These are phyloP conservation scores for Chrysochloris asiatica DNA, from an alignment of 2,113 vertebrate genomes.

Conservation along the genomic window DNA sequence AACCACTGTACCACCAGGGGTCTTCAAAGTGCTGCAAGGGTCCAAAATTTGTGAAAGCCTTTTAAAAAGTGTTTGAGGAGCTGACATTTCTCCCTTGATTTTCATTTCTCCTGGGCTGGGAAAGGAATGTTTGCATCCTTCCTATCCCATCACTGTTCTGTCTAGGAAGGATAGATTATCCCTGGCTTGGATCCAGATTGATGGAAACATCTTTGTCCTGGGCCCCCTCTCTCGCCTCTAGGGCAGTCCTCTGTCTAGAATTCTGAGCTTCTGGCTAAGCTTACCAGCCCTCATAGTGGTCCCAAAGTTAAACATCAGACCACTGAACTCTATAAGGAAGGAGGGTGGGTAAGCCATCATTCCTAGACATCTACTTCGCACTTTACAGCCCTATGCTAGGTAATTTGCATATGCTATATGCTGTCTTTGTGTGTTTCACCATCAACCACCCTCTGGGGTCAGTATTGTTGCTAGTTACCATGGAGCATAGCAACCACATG, in stretches of 20 bases:
- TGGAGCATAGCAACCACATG: no score
- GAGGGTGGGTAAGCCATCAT: background rate
- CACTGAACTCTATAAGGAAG: background rate
- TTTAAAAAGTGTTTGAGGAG: constrained; percentile 21
- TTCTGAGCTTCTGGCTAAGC: background rate
- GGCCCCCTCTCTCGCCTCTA: background rate
- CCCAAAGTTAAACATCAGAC: background rate
- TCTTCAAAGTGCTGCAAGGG: background rate
- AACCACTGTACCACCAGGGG: background rate
- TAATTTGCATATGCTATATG: no score
- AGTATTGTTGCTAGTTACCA: background rate
- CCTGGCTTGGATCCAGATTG: constrained; percentile 43
- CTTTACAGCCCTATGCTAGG: no score
- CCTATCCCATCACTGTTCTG: background rate
- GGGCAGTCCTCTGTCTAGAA: background rate
- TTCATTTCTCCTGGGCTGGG: constrained; percentile 29
- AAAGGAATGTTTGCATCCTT: constrained; percentile 26
- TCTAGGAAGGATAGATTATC: constrained; percentile 57
- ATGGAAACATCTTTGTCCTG: constrained; percentile 57
- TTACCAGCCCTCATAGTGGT: background rate
- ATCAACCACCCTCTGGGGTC: background rate
- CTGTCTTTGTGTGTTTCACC: background rate
- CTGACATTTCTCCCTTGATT: constrained; percentile 35
- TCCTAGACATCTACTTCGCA: no score
- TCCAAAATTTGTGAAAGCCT: background rate